Conservation (phyloP, 2,113 vertebrate genomes). For the Phocoena phocoena region DNA sequence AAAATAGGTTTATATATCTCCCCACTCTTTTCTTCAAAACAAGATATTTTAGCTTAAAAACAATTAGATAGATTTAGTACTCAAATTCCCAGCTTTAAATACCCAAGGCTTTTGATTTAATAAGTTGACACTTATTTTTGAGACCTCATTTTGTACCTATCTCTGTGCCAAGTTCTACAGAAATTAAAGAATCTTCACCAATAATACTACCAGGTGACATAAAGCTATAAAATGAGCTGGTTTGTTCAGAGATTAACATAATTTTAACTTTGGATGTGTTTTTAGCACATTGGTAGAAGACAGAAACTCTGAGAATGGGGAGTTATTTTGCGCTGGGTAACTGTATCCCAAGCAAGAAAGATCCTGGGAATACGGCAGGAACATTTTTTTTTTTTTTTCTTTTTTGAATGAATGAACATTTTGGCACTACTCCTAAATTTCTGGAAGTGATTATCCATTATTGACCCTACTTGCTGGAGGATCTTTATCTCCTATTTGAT, state of each 20-base stretch:
- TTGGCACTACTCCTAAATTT: neutral
- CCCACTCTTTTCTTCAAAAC: neutral
- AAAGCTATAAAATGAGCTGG: neutral
- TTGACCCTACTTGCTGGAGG: neutral
- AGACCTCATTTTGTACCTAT: neutral
- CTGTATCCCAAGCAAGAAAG: neutral
- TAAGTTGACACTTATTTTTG: neutral
- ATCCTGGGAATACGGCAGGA: neutral
- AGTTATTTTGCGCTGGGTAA: neutral
- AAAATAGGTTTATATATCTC: neutral
- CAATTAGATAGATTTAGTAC: neutral
- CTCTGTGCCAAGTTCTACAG: neutral
- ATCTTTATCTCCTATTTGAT: neutral
- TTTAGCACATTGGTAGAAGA: neutral
- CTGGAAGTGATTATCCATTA: neutral
- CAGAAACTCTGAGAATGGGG: neutral
- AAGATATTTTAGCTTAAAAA: neutral
- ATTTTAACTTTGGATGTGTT: neutral
- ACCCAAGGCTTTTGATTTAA: neutral
- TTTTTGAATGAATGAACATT: neutral
- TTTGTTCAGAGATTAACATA: neutral
- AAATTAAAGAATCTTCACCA: neutral
- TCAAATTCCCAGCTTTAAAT: neutral
- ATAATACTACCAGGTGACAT: neutral
- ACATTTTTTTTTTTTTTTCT: neutral